Evolutionary conservation across 2,888 invertebrate species (phyloP).

Genomic region (Hemistola chrysoprasaria): DNA sequence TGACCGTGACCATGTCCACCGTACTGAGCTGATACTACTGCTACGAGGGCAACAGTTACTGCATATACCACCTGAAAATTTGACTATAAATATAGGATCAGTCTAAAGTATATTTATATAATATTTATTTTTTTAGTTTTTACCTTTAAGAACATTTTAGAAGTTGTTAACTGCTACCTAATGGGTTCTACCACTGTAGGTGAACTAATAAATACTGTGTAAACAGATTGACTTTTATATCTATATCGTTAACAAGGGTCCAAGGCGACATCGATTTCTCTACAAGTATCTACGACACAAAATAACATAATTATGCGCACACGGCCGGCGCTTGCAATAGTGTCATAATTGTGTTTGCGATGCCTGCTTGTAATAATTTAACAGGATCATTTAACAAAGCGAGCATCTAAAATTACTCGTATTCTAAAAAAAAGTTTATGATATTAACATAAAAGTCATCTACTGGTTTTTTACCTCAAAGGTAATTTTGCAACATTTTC

Average conservation of each 20-base stretch:
- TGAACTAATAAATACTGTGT: constrained; percentile 22
- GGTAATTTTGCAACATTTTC: too few relatives aligned
- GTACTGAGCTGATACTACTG: constrained; percentile 42
- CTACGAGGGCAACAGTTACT: constrained; percentile 29
- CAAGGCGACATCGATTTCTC: constrained; percentile 23
- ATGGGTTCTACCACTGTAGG: neutral
- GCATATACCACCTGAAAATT: constrained; percentile 38
- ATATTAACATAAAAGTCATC: too few relatives aligned
- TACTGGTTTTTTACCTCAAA: too few relatives aligned
- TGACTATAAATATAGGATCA: too few relatives aligned
- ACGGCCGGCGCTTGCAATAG: constrained; percentile 12
- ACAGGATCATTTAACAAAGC: too few relatives aligned
- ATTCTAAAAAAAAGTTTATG: too few relatives aligned
- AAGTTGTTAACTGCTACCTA: constrained; percentile 3
- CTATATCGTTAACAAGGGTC: constrained; percentile 18
- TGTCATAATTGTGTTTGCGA: constrained; percentile 16
- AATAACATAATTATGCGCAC: constrained; percentile 13
- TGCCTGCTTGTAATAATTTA: neutral
- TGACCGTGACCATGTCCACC: constrained; percentile 47
- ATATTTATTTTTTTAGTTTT: neutral
- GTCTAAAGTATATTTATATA: too few relatives aligned
- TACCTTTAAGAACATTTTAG: constrained; percentile 24
- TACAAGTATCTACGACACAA: constrained; percentile 12
- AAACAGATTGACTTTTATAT: constrained; percentile 21
- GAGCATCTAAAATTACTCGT: too few relatives aligned